Conservation (phyloP, 2,113 vertebrate species). For the Cryptotis parvus region DNA sequence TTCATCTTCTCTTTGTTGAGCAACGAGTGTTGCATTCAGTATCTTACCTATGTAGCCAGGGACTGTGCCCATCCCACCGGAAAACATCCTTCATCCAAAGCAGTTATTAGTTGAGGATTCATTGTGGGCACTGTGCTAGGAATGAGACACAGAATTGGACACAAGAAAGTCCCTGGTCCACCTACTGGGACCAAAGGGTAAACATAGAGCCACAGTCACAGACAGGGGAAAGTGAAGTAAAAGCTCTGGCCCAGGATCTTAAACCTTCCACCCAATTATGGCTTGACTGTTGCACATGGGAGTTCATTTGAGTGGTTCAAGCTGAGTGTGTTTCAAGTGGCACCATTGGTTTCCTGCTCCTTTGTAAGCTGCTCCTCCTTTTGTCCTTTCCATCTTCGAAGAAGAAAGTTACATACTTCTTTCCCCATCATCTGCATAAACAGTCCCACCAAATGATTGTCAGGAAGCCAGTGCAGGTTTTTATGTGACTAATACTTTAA, state of each 20-base stretch:
- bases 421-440: not conserved
- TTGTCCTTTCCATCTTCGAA: too few relatives aligned
- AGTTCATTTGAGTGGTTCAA: not conserved
- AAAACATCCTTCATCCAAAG: not conserved
- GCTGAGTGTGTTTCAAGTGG: not conserved
- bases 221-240: accelerated
- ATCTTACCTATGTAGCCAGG: not conserved
- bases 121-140: not conserved
- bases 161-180: not conserved
- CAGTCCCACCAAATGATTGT: too few relatives aligned
- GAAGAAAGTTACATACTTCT: not conserved
- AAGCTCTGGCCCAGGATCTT: not conserved
- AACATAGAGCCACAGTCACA: too few relatives aligned
- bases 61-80: not conserved
- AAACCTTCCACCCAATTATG: not conserved
- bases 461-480: too few relatives aligned
- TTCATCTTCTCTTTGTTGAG: not conserved
- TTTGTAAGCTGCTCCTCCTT: not conserved
- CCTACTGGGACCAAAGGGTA: not conserved
- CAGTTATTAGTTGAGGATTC: not conserved
- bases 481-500: too few relatives aligned
- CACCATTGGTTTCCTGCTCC: not conserved
- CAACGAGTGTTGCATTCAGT: not conserved
- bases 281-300: not conserved
- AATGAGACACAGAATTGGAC: not conserved